These are phyloP conservation scores for Geotrypetes seraphini DNA, from an alignment of 2,797 vertebrate genomes.

Conservation along the genomic window DNA sequence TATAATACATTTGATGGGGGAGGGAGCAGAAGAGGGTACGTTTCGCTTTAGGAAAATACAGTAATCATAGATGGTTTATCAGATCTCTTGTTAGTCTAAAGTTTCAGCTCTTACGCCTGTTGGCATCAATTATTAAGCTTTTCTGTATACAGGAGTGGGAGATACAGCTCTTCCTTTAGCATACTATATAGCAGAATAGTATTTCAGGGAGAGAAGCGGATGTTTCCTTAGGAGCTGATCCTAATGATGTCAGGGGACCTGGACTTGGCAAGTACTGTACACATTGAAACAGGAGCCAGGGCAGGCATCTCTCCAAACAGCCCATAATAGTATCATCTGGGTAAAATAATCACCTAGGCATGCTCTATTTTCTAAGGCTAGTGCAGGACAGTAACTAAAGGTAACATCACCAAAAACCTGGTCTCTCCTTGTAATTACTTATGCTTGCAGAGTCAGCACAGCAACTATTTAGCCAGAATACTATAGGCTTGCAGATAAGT, in stretches of 20 bases:
- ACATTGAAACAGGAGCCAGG: conserved; percentile 22
- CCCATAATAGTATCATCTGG: neutral
- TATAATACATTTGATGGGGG: too few species aligned
- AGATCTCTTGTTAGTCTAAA: conserved; percentile 40
- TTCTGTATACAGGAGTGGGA: neutral
- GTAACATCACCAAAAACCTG: neutral
- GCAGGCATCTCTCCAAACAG: conserved; percentile 2
- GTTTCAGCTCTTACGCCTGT: conserved; percentile 43
- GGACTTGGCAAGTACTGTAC: conserved; percentile 22
- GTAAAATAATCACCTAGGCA: conserved; percentile 13
- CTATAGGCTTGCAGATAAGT: neutral
- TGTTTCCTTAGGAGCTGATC: conserved; percentile 6
- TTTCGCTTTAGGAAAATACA: neutral
- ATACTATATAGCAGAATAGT: conserved; percentile 19
- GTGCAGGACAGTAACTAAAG: conserved; percentile 9
- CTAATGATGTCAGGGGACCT: conserved; percentile 7
- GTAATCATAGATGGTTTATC: conserved; percentile 35
- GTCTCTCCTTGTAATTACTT: neutral
- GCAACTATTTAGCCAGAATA: conserved; percentile 7
- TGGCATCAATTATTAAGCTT: conserved; percentile 58
- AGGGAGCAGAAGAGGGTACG: too few species aligned
- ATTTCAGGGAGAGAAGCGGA: conserved; percentile 14
- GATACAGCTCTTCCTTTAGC: conserved; percentile 12
- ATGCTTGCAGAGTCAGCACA: neutral
- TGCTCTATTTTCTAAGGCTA: neutral